Evolutionary conservation across 2,888 invertebrate species (phyloP).

Genomic region (Ennomos fuscantarius): DNA sequence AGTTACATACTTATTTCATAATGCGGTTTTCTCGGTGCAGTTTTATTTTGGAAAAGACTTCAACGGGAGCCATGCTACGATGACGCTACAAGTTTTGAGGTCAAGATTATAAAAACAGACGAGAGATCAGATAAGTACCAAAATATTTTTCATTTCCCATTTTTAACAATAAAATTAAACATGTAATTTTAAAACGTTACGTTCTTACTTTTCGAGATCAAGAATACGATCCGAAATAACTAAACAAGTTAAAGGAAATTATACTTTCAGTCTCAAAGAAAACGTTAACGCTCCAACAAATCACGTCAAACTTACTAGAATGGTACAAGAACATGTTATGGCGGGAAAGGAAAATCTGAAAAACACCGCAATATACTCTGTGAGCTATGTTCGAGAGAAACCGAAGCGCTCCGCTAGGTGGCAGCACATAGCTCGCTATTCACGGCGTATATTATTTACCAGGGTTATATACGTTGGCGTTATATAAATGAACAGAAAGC

Average conservation of each 20-base stretch:
- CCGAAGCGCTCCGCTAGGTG: constrained; percentile 77
- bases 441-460: constrained; percentile 82
- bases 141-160: background rate
- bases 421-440: constrained; percentile 82
- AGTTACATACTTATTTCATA: too few species aligned
- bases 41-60: constrained; percentile 56
- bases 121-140: background rate
- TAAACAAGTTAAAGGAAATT: constrained; percentile 6
- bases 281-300: constrained; percentile 38
- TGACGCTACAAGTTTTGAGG: constrained; percentile 40
- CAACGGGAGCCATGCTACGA: constrained; percentile 54
- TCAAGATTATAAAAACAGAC: constrained; percentile 8
- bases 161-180: background rate
- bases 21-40: constrained; percentile 32
- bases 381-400: constrained; percentile 59
- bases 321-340: constrained; percentile 58
- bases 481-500: constrained; percentile 85
- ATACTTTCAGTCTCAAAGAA: constrained; percentile 19
- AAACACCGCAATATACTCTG: constrained; percentile 60
- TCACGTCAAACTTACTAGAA: constrained; percentile 45
- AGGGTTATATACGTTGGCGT: constrained; percentile 76
- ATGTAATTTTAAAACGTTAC: too few species aligned
- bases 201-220: too few species aligned
- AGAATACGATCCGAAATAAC: too few species aligned
- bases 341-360: constrained; percentile 68